These are phyloP conservation scores for Platynereis dumerilii DNA, from an alignment of 2,888 invertebrate genomes.

Conservation along the genomic window DNA sequence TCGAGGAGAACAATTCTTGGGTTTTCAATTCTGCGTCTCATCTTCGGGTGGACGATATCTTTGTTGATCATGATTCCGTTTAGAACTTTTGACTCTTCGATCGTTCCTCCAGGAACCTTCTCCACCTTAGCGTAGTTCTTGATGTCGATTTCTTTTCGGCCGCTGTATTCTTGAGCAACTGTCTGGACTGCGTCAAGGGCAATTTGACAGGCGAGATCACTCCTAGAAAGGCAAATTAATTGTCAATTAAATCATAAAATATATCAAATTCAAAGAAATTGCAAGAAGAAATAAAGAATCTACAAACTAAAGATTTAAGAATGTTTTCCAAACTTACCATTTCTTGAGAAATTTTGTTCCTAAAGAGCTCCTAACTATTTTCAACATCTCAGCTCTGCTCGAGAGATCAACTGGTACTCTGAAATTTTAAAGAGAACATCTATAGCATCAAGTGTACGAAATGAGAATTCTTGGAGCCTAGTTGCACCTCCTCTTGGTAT, in stretches of 20 bases:
- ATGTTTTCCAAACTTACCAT: conserved; percentile 70
- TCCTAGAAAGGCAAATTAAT: conserved; percentile 56
- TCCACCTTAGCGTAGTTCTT: conserved; percentile 95
- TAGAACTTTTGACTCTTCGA: conserved; percentile 92
- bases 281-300: too few species aligned
- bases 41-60: conserved; percentile 97
- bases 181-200: conserved; percentile 94
- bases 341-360: conserved; percentile 97
- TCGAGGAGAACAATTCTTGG: conserved; percentile 94
- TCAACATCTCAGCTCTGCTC: conserved; percentile 79
- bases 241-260: not conserved
- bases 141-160: conserved; percentile 93
- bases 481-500: too few species aligned
- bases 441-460: too few species aligned
- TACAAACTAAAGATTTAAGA: too few species aligned
- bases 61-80: conserved; percentile 98
- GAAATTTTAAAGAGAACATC: conserved; percentile 26
- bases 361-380: conserved; percentile 89
- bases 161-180: conserved; percentile 82
- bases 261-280: too few species aligned
- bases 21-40: conserved; percentile 89
- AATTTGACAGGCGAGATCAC: conserved; percentile 92
- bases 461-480: too few species aligned
- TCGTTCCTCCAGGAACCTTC: conserved; percentile 88
- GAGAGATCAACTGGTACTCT: conserved; percentile 82